phyloP scores from a whole-genome alignment of 2,113 vertebrate genomes.

The Sander lucioperca region DNA sequence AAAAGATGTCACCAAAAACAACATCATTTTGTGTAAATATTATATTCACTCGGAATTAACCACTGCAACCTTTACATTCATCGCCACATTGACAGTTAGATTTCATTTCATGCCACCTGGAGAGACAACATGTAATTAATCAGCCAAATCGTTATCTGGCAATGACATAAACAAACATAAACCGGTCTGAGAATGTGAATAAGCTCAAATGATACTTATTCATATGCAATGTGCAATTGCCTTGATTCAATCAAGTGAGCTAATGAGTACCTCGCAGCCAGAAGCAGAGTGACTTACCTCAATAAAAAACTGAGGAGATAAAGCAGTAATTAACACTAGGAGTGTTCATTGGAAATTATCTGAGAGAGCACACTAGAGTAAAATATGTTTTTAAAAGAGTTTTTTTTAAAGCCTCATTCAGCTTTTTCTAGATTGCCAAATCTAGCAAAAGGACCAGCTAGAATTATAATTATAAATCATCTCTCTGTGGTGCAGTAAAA shows the following conservation, averaged over 20 bases:
- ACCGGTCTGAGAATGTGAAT: conserved; percentile 62
- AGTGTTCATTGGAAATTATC: conserved; percentile 72
- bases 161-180: conserved; percentile 70
- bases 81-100: conserved; percentile 39
- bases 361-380: conserved; percentile 42
- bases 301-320: conserved; percentile 63
- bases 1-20: neutral
- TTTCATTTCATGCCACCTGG: conserved; percentile 77
- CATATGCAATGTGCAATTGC: conserved; percentile 71
- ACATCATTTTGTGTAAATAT: neutral
- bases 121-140: conserved; percentile 86
- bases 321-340: conserved; percentile 78
- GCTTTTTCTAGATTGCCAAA: neutral
- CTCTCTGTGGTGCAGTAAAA: neutral
- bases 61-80: neutral
- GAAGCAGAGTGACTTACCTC: conserved; percentile 69
- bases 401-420: neutral
- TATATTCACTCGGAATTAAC: neutral
- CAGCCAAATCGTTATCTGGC: conserved; percentile 80
- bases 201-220: conserved; percentile 75
- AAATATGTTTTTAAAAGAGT: neutral
- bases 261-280: conserved; percentile 82
- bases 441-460: neutral
- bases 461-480: neutral
- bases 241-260: conserved; percentile 84